Percentiles rank a stretch among this genome's conserved stretches.
These are phyloP conservation scores for Drosophila kuntzei DNA, from an alignment of 2,888 invertebrate species.

Conservation along the genomic window DNA sequence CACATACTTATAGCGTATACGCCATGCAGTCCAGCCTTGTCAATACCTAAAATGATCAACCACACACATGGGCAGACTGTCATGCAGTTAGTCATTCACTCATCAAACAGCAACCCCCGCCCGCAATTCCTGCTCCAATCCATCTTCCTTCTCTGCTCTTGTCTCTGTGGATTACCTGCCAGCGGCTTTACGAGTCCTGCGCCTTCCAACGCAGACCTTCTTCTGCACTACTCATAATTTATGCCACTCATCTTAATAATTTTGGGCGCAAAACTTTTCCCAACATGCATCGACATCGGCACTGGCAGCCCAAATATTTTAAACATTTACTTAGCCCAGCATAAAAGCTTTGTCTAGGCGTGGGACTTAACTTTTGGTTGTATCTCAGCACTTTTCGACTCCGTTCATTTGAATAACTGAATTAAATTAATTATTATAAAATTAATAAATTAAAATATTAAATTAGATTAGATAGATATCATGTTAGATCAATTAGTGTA, in stretches of 20 bases:
- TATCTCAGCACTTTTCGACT: slow-evolving; percentile 10
- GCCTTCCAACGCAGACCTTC: slow-evolving; percentile 15
- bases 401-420: slow-evolving; percentile 17
- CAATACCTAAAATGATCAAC: slow-evolving; percentile 79
- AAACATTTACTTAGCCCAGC: slow-evolving; percentile 74
- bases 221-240: slow-evolving; percentile 72
- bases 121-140: background rate
- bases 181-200: slow-evolving; percentile 69
- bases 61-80: slow-evolving; percentile 56
- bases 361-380: slow-evolving; percentile 15
- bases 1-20: slow-evolving; percentile 45
- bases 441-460: background rate
- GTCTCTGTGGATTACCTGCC: slow-evolving; percentile 77
- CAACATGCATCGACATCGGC: slow-evolving; percentile 56
- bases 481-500: too few relatives aligned
- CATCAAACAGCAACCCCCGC: slow-evolving; percentile 68
- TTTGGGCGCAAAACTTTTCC: slow-evolving; percentile 69
- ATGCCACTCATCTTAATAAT: slow-evolving; percentile 83
- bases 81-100: slow-evolving; percentile 80
- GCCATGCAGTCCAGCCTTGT: slow-evolving; percentile 65
- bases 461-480: too few relatives aligned
- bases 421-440: background rate
- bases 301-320: slow-evolving; percentile 69
- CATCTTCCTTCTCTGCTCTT: background rate
- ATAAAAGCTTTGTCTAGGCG: slow-evolving; percentile 31